phyloP scores from a whole-genome alignment of 2,888 invertebrate genomes.

The Tuberolachnus salignus region DNA sequence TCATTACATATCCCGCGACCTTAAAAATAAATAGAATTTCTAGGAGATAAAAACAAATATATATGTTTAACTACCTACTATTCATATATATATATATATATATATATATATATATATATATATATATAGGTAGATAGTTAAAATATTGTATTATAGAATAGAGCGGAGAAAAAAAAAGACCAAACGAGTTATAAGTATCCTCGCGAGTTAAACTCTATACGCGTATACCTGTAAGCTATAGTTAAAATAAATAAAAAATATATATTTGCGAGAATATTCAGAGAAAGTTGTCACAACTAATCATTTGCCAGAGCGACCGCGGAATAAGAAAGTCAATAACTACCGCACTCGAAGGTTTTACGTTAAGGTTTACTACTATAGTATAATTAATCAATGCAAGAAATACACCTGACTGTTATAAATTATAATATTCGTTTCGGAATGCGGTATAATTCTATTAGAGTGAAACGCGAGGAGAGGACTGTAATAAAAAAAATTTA shows the following conservation, averaged over 20 bases:
- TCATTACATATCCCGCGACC: background rate
- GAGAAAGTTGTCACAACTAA: conserved; percentile 52
- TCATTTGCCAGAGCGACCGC: conserved; percentile 11
- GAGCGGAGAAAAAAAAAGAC: conserved; percentile 23
- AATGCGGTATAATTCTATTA: background rate
- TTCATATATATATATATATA: too few species aligned
- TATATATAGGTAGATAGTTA: too few species aligned
- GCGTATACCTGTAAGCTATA: background rate
- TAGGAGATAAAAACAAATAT: too few species aligned
- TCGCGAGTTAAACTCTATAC: conserved; percentile 4
- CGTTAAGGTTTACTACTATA: too few species aligned
- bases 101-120: too few species aligned
- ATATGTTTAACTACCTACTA: conserved; percentile 7
- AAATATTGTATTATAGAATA: too few species aligned
- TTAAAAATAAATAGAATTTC: background rate
- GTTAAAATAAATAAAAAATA: too few species aligned
- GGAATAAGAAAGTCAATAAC: conserved; percentile 45
- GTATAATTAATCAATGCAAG: background rate
- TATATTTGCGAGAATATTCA: conserved; percentile 16
- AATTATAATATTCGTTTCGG: too few species aligned
- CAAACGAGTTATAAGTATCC: conserved; percentile 14
- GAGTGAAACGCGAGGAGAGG: background rate
- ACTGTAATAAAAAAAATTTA: conserved; percentile 6
- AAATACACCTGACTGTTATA: conserved; percentile 9
- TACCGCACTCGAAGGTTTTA: background rate